phyloP scores from a whole-genome alignment of 2,888 invertebrate species.

The Acheta domesticus region DNA sequence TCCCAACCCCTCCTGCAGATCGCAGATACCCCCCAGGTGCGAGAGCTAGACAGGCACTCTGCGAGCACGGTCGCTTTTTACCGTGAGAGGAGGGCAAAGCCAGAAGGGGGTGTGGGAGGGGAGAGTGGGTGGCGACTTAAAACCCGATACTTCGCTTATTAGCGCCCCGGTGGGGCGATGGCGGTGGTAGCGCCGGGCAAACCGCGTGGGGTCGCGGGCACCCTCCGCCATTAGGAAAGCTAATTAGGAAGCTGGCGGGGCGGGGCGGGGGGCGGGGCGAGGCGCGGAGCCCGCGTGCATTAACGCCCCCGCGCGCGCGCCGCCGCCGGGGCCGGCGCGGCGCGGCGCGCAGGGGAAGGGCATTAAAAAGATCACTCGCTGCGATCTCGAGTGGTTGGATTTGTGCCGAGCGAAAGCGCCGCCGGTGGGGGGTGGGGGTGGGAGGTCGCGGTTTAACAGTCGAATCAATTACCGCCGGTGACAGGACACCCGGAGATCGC shows the following conservation, averaged over 20 bases:
- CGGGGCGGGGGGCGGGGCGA: not conserved
- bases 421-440: not conserved
- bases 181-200: not conserved
- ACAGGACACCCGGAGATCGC: too few species aligned
- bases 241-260: not conserved
- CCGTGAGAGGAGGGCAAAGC: too few species aligned
- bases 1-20: not conserved
- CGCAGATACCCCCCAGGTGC: not conserved
- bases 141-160: not conserved
- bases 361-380: not conserved
- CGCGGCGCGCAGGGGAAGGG: not conserved
- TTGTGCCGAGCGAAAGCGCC: not conserved
- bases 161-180: not conserved
- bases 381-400: not conserved
- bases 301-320: not conserved
- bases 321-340: not conserved
- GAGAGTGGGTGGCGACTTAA: not conserved
- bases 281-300: not conserved
- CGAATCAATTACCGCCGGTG: not conserved
- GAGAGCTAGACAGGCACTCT: not conserved
- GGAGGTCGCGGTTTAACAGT: not conserved
- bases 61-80: not conserved
- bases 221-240: slow-evolving; percentile 1
- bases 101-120: not conserved
- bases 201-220: not conserved